phyloP scores from a whole-genome alignment of 2,113 vertebrate genomes.

The Thamnophis sirtalis region DNA sequence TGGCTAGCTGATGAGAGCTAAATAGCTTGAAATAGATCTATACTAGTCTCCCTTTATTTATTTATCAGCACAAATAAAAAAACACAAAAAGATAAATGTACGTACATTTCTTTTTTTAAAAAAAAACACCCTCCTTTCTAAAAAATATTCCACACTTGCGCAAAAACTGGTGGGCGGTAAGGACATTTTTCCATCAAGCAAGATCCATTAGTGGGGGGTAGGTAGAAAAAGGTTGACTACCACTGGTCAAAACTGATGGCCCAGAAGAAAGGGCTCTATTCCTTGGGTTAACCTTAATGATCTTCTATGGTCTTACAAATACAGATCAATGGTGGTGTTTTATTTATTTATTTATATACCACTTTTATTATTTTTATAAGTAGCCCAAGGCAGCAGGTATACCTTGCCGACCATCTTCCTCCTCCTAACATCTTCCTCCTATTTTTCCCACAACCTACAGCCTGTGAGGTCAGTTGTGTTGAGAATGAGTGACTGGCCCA shows the following conservation, averaged over 20 bases:
- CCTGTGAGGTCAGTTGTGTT: neutral
- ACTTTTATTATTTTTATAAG: neutral
- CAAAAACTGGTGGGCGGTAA: too few relatives aligned
- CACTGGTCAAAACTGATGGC: neutral
- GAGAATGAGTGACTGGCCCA: neutral
- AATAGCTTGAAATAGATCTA: too few relatives aligned
- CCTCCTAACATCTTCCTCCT: neutral
- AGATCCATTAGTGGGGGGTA: too few relatives aligned
- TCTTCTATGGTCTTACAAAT: neutral
- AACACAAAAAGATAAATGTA: too few relatives aligned
- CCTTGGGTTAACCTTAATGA: neutral
- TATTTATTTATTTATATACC: neutral
- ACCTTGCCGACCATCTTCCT: neutral
- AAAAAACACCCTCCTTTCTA: too few relatives aligned
- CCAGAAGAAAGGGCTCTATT: neutral
- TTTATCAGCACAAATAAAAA: too few relatives aligned
- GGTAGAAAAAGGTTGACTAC: too few relatives aligned
- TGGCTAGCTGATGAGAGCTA: too few relatives aligned
- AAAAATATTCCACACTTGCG: too few relatives aligned
- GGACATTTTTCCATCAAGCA: too few relatives aligned
- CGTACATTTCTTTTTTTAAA: too few relatives aligned
- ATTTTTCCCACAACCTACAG: neutral
- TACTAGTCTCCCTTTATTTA: too few relatives aligned
- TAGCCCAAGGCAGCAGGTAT: neutral
- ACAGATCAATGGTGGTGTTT: neutral